Percentiles rank a stretch among this genome's conserved stretches.
Evolutionary conservation across 2,888 invertebrate species (phyloP).

Genomic region (Mystacides longicornis): DNA sequence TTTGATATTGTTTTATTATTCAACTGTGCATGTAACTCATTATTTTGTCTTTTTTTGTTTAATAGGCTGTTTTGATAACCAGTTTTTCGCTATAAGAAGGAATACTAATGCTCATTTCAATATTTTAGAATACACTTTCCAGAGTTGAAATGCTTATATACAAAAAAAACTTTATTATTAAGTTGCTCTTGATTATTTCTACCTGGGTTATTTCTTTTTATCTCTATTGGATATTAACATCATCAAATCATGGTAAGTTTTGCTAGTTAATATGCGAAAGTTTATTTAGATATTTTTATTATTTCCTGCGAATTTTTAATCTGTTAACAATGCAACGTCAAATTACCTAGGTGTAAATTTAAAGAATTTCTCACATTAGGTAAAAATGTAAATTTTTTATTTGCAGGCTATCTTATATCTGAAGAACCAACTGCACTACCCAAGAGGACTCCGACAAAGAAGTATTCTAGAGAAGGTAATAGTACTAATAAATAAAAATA

Average conservation of each 20-base stretch:
- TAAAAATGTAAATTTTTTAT: too few relatives aligned
- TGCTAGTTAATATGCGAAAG: background rate
- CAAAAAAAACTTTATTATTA: slow-evolving; percentile 63
- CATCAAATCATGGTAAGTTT: slow-evolving; percentile 29
- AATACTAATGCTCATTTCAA: too few relatives aligned
- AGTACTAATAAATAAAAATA: background rate
- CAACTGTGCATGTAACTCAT: too few relatives aligned
- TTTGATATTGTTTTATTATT: too few relatives aligned
- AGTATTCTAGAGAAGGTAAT: background rate
- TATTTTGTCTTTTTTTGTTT: too few relatives aligned
- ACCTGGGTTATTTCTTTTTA: slow-evolving; percentile 70
- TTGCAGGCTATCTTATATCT: too few relatives aligned
- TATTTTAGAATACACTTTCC: background rate
- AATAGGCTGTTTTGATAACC: too few relatives aligned
- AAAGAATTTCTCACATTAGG: too few relatives aligned
- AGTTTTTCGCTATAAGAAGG: too few relatives aligned
- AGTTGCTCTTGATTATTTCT: slow-evolving; percentile 63
- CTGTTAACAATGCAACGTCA: background rate
- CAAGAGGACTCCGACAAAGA: background rate
- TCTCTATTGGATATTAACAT: slow-evolving; percentile 57
- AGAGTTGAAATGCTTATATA: slow-evolving; percentile 32
- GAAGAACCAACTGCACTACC: background rate
- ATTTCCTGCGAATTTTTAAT: background rate
- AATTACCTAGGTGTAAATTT: background rate
- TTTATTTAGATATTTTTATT: background rate